Percentiles rank a stretch among this genome's conserved stretches.
Conservation (phyloP, 2,888 invertebrate species). For the Tachystola acroxantha region DNA sequence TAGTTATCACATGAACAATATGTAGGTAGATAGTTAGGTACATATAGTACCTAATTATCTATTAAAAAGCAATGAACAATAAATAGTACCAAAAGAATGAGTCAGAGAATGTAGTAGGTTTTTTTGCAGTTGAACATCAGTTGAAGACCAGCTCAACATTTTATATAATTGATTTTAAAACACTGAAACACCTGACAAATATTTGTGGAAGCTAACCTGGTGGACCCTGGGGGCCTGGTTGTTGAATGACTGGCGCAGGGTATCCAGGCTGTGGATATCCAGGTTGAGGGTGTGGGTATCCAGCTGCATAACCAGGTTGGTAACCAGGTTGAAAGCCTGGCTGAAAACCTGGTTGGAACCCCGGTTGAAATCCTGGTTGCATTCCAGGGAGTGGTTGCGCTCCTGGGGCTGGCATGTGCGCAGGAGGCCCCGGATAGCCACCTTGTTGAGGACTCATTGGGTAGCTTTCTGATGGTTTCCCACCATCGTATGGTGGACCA, state of each 20-base stretch:
- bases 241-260: conserved; percentile 46
- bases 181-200: not conserved
- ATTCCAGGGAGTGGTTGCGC: conserved; percentile 56
- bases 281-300: conserved; percentile 26
- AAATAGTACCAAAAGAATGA: no score
- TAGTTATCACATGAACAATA: no score
- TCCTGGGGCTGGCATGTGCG: conserved; percentile 5
- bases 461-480: conserved; percentile 42
- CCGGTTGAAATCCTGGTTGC: no score
- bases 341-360: conserved; percentile 34
- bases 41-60: no score
- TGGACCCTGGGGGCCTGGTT: conserved; percentile 22
- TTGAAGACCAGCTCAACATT: no score
- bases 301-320: conserved; percentile 31
- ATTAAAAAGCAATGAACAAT: no score
- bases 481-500: conserved; percentile 48
- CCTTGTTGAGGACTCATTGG: conserved; percentile 41
- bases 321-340: conserved; percentile 35
- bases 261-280: conserved; percentile 33
- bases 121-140: no score
- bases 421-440: conserved; percentile 45
- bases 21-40: no score
- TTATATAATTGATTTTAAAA: no score
- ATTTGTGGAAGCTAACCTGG: conserved; percentile 10
- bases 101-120: no score